Evolutionary conservation across 2,888 invertebrate genomes (phyloP).

Genomic region (Lasioglossum marginatum): DNA sequence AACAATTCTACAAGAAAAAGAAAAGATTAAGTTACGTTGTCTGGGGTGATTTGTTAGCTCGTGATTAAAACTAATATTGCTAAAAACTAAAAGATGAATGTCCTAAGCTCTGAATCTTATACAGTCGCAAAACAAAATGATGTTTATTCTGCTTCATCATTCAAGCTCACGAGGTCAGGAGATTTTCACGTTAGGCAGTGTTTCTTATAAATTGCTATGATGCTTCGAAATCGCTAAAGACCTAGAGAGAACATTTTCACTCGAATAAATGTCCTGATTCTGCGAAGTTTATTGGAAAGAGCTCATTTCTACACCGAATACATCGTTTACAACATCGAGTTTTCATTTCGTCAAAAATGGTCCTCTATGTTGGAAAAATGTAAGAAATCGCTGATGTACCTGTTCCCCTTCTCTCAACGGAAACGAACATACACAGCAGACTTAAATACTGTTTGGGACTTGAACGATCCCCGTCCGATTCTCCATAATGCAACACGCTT

Average conservation of each 20-base stretch:
- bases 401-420: not conserved
- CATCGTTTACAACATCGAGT: not conserved
- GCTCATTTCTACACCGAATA: not conserved
- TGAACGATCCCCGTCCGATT: not conserved
- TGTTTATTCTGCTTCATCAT: not conserved
- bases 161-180: not conserved
- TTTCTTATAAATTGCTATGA: not conserved
- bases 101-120: not conserved
- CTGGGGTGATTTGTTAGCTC: not conserved
- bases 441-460: not conserved
- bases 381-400: not conserved
- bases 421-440: not conserved
- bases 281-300: not conserved
- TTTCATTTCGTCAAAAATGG: not conserved
- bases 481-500: slow-evolving; percentile 1
- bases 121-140: not conserved
- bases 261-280: not conserved
- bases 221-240: not conserved
- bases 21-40: not conserved
- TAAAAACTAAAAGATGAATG: not conserved
- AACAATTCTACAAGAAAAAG: not conserved
- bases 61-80: not conserved
- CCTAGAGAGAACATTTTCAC: not conserved
- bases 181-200: not conserved
- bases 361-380: not conserved